Base-by-base conservation (phyloP, 2,888 invertebrate species). In the Caenorhabditis sulstoni region DNA sequence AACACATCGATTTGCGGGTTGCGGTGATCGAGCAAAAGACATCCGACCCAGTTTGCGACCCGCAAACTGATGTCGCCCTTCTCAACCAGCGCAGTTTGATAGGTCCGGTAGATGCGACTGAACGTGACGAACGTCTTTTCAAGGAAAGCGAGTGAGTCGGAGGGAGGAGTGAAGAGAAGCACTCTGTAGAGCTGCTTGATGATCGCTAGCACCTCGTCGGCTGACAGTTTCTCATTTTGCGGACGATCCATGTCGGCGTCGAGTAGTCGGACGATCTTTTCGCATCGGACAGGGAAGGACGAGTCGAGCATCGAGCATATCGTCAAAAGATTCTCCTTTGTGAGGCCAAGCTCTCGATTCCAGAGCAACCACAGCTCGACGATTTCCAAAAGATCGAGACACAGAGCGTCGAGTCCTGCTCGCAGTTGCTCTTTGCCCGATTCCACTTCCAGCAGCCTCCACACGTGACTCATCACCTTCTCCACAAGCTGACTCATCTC, bases 41-140 rank as follows among this genome's bases (percentile, higher is more conserved):
- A 89, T 3, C 85, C 80, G 11, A 85, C 71, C 89, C 89, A 89
- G 23, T 82, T 67, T 8, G 88, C 89, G 22, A 88, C 79, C 14
- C 68, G 74, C 20, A 77, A 66, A 14, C 81, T 61, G 8, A 88
- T 49, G 12, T 71, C 53, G 5, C 65, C 75, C 16, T 70, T 71
- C 22, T 73, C 77, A 14, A 76, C 59, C 3, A 83, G 37, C 4
- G 37, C 37, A 11, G 57, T 18, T 49, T 53, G 35, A 65, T 74
- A 74, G 18, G 47, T 44, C 9, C 39, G 37, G n/a, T 57, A 70
- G 1, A 64, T 49, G n/a, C 66, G 64, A 23, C 59, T 57, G 39
- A 76, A 65, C 3, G 79, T 77, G 8, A 83, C 4, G 44, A 80
- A 83, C 3, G 80, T 70, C 49, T 78, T 74, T 22, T 86, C 85